Conservation (phyloP, 2,113 vertebrate genomes). For the Carettochelys insculpta region DNA sequence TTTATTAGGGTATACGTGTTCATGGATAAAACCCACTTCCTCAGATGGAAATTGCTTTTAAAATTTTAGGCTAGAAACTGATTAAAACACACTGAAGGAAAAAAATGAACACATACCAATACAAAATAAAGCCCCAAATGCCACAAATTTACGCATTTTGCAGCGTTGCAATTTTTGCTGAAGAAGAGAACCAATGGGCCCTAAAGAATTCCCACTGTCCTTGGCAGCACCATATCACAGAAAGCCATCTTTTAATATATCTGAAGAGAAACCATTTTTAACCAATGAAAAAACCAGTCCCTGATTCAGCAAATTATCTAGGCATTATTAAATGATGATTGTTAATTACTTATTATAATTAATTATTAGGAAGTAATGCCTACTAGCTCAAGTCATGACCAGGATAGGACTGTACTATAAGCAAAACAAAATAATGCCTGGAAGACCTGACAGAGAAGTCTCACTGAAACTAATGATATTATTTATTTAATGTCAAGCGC, state of each 20-base stretch:
- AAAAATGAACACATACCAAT: neutral
- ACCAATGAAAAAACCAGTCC: neutral
- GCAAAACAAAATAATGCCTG: neutral
- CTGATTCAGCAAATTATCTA: neutral
- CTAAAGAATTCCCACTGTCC: neutral
- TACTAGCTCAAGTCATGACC: neutral
- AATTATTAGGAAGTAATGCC: neutral
- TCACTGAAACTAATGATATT: neutral
- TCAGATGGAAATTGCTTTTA: neutral
- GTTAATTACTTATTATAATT: neutral
- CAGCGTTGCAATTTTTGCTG: neutral
- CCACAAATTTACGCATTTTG: neutral
- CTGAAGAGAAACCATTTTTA: neutral
- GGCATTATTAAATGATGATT: neutral
- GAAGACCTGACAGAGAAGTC: conserved; percentile 1
- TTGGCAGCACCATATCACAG: neutral
- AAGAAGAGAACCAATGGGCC: neutral
- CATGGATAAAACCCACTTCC: no score
- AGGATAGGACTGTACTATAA: neutral
- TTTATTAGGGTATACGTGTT: no score
- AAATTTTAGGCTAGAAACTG: neutral
- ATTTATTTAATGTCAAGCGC: neutral
- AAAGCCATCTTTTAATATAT: neutral
- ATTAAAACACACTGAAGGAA: neutral
- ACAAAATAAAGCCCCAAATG: neutral